Evolutionary conservation across 2,113 vertebrate species (phyloP).

Genomic region (Spilogale gracilis): DNA sequence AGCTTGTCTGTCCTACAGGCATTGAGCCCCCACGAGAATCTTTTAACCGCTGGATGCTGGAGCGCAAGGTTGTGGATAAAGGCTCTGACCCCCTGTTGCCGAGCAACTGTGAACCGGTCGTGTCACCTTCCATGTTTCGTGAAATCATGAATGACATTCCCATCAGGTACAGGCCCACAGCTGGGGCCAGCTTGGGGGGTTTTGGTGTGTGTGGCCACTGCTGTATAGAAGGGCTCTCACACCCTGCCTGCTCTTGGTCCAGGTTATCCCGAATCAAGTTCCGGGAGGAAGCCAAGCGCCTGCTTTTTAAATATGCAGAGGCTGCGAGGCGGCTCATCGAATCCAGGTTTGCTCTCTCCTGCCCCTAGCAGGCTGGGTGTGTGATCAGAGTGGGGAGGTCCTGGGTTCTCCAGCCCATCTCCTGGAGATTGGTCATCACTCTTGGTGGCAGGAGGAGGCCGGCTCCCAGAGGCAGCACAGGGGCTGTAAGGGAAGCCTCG

Average conservation of each 20-base stretch:
- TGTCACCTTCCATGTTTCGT: constrained; percentile 99
- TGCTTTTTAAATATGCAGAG: constrained; percentile 98
- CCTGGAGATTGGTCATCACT: background rate
- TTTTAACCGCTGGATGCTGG: constrained; percentile 98
- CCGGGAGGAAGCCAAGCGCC: constrained; percentile 96
- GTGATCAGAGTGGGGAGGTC: background rate
- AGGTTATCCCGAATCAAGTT: constrained; percentile 99
- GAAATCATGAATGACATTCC: constrained; percentile 99
- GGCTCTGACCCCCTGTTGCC: constrained; percentile 96
- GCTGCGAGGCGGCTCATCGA: constrained; percentile 98
- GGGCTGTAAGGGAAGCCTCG: background rate
- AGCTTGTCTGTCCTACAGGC: constrained; percentile 85
- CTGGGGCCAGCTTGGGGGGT: background rate
- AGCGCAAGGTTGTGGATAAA: constrained; percentile 97
- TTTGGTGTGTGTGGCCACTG: background rate
- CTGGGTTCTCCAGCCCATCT: background rate
- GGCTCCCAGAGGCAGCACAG: background rate
- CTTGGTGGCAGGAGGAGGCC: background rate
- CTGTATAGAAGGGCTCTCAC: background rate
- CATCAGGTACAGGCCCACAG: constrained; percentile 90
- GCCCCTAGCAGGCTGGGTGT: background rate
- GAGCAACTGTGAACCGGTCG: constrained; percentile 95
- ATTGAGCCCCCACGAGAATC: constrained; percentile 98
- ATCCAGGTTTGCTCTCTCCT: constrained; percentile 91
- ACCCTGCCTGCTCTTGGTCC: background rate